Evolutionary conservation across 2,113 vertebrate species (phyloP), one percentile per base, ranked within the genome.

Genomic region (Camelus dromedarius): DNA sequence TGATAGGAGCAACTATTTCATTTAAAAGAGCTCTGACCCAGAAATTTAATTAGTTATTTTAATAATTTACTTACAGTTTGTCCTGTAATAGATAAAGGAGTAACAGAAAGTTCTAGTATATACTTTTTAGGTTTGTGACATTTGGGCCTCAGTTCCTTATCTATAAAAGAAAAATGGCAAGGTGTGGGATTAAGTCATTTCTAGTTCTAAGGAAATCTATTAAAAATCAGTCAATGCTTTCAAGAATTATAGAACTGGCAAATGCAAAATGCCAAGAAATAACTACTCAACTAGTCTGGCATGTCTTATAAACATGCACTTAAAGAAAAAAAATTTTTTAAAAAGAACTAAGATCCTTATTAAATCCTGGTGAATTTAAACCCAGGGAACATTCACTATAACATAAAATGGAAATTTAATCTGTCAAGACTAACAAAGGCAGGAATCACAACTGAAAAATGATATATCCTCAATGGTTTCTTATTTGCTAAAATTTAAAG

Each of bases 61-160:
- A 96, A 87, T 93, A 91, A 88, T 88, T 85, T 95, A 90, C 79
- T 96, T 80, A 95, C 16, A 96, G 77, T 77, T 84, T 96, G 38
- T 28, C 62, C 82, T 96, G 13, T 67, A 35, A 88, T n/a, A 88
- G 62, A 87, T 84, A 95, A 95, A 92, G 58, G 38, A 96, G 20
- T 82, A 89, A 93, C 54, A 85, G 15, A 96, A 82, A 35, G 26
- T 77, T 76, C 58, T 81, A 52, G 46, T 18, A 67, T 54, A 93
- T 5, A 93, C 20, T 67, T 85, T 88, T 83, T 77, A 95, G 20
- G 30, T 82, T 66, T 92, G 48, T 84, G 75, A 91, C 96, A 92
- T 81, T 62, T 91, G 72, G 69, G 64, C 46, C 86, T 54, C 15
- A 93, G 62, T 56, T 95, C 15, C 87, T 88, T 88, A 95, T 82